These are phyloP conservation scores for Ganaspis brasiliensis DNA, from an alignment of 2,888 invertebrate genomes.

Conservation along the genomic window DNA sequence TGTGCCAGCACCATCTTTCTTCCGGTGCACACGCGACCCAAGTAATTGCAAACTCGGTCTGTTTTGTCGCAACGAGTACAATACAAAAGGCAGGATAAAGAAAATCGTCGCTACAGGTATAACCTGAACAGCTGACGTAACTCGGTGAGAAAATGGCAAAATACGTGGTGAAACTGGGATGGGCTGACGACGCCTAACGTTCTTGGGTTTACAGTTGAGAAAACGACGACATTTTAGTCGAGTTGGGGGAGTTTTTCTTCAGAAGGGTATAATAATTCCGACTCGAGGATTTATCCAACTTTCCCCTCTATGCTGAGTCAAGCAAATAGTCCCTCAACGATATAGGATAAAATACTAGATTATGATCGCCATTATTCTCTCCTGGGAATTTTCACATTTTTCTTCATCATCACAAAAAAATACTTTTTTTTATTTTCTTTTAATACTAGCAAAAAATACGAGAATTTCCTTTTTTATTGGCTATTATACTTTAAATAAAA, in stretches of 20 bases:
- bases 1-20: conserved; percentile 28
- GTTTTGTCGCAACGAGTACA: conserved; percentile 27
- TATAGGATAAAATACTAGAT: not conserved
- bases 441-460: no score
- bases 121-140: conserved; percentile 31
- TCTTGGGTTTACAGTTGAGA: conserved; percentile 15
- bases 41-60: conserved; percentile 44
- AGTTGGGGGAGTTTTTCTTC: conserved; percentile 23
- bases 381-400: not conserved
- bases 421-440: not conserved
- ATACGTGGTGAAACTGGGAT: conserved; percentile 8
- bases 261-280: conserved; percentile 10
- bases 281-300: not conserved
- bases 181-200: conserved; percentile 23
- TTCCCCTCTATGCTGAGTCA: not conserved
- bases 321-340: not conserved
- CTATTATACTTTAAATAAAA: no score
- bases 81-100: conserved; percentile 20
- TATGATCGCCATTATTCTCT: not conserved
- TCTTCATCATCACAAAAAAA: not conserved
- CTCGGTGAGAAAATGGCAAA: conserved; percentile 30
- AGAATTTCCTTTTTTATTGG: no score
- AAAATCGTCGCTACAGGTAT: conserved; percentile 17
- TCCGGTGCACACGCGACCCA: conserved; percentile 16
- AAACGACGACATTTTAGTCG: conserved; percentile 35